phyloP scores from a whole-genome alignment of 2,888 invertebrate species.

The Pachliopta kotzebuea region DNA sequence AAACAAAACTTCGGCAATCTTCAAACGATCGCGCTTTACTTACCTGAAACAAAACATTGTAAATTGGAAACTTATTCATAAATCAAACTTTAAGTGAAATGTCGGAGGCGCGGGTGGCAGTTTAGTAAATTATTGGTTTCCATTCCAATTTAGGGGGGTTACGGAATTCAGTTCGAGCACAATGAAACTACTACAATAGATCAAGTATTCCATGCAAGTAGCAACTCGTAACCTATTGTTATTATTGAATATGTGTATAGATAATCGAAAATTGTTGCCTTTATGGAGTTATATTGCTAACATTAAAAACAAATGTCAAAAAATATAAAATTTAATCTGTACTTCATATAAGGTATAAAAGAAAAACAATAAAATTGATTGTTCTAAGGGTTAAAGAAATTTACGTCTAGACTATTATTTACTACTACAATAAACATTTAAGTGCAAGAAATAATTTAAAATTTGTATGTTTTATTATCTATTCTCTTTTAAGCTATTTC shows the following conservation, averaged over 20 bases:
- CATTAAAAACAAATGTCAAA: background rate
- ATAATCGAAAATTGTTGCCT: constrained; percentile 28
- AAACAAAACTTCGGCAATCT: constrained; percentile 2
- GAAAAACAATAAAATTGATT: background rate
- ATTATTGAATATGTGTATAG: constrained; percentile 34
- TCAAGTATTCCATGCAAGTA: constrained; percentile 35
- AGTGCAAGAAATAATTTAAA: too few relatives aligned
- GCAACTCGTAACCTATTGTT: constrained; percentile 35
- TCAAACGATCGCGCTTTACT: constrained; percentile 40
- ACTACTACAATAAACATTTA: too few relatives aligned
- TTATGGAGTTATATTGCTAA: background rate
- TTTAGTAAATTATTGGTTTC: constrained; percentile 24
- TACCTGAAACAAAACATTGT: constrained; percentile 65
- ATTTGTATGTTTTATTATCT: too few relatives aligned
- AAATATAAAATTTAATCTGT: background rate
- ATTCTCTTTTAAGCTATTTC: background rate
- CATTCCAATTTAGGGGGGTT: constrained; percentile 7
- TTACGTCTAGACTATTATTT: too few relatives aligned
- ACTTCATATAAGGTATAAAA: background rate
- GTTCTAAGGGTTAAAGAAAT: too few relatives aligned
- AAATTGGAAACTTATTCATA: constrained; percentile 32
- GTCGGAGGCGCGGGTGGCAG: constrained; percentile 22
- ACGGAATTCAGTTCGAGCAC: constrained; percentile 20
- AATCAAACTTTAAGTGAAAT: constrained; percentile 33
- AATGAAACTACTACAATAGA: constrained; percentile 34